Evolutionary conservation across 2,113 vertebrate genomes (phyloP).

Genomic region (Prunella fulvescens): DNA sequence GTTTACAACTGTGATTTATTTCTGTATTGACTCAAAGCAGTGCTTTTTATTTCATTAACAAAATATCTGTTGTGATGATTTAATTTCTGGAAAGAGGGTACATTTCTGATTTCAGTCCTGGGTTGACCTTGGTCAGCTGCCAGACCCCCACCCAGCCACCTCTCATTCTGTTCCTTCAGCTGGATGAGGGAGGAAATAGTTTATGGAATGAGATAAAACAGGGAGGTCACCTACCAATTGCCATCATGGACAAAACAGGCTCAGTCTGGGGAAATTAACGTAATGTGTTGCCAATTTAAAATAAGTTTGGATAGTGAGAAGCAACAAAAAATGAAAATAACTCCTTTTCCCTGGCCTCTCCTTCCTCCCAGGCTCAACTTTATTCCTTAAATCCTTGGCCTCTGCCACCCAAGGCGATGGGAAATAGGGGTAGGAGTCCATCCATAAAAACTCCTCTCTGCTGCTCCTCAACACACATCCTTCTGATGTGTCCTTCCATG

Average conservation of each 20-base stretch:
- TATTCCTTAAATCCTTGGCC: background rate
- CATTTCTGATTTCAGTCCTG: background rate
- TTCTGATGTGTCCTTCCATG: background rate
- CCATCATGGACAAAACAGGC: background rate
- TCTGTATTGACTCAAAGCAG: background rate
- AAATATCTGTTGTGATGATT: background rate
- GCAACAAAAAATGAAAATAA: background rate
- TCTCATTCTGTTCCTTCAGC: background rate
- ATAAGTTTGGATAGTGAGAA: background rate
- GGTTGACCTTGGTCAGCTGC: background rate
- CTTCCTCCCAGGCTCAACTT: background rate
- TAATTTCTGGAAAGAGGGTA: background rate
- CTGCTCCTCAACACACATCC: fast-evolving
- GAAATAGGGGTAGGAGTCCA: background rate
- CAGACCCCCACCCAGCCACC: background rate
- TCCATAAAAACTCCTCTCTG: background rate
- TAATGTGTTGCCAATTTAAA: background rate
- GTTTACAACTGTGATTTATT: background rate
- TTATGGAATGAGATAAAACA: background rate
- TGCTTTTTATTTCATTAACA: background rate
- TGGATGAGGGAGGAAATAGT: background rate
- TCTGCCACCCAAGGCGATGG: background rate
- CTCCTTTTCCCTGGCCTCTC: background rate
- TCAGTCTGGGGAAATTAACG: background rate
- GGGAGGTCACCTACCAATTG: background rate